A percentile compares a stretch with the other conserved stretches of the same genome.
phyloP scores from a whole-genome alignment of 2,888 invertebrate genomes.

The Geophilus truncorum region DNA sequence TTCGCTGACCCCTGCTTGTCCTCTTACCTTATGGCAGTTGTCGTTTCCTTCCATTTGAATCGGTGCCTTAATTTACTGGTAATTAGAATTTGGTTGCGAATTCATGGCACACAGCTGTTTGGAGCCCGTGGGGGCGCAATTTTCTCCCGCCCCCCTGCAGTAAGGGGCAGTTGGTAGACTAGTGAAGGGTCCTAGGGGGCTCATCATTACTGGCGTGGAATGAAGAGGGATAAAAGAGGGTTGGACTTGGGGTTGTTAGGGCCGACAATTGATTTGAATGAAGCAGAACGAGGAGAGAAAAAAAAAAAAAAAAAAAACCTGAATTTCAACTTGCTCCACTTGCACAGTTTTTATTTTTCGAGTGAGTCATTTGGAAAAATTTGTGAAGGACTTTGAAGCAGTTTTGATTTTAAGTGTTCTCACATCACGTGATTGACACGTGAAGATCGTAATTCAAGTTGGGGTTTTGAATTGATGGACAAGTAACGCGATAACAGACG shows the following conservation, averaged over 20 bases:
- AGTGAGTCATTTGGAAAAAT: neutral
- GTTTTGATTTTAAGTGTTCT: neutral
- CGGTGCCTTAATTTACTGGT: conserved; percentile 13
- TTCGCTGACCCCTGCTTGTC: neutral
- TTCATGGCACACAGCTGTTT: neutral
- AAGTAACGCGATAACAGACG: neutral
- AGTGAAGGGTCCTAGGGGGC: conserved; percentile 1
- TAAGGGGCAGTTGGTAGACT: neutral
- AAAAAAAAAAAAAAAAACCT: neutral
- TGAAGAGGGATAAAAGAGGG: neutral
- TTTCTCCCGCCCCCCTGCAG: neutral
- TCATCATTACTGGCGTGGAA: neutral
- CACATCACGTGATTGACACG: neutral
- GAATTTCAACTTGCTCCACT: neutral
- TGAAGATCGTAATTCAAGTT: neutral
- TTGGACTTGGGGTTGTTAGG: neutral
- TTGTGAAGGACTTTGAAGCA: neutral
- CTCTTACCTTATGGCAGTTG: neutral
- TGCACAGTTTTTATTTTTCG: neutral
- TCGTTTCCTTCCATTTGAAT: neutral
- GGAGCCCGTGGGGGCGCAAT: neutral
- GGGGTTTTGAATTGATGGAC: neutral
- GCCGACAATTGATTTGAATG: neutral
- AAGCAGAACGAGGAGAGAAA: neutral
- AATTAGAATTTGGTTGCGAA: conserved; percentile 18